Conservation (phyloP, 2,888 invertebrate genomes). For the Epicampocera succincta region DNA sequence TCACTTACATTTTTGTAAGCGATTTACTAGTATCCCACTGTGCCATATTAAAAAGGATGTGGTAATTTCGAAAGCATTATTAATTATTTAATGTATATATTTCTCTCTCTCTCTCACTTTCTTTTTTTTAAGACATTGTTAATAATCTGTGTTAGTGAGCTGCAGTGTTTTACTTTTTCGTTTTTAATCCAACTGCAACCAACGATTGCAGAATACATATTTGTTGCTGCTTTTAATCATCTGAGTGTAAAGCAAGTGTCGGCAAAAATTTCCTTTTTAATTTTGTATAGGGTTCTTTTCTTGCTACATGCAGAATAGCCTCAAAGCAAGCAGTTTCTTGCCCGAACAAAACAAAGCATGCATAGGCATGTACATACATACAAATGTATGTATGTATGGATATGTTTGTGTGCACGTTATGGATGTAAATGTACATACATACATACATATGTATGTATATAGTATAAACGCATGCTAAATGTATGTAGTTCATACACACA, state of each 20-base stretch:
- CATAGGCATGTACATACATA: no score
- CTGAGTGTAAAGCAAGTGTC: slow-evolving; percentile 31
- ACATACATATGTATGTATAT: no score
- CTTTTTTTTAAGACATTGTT: slow-evolving; percentile 8
- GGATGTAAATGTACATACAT: no score
- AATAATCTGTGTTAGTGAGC: slow-evolving; percentile 25
- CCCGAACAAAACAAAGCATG: no score
- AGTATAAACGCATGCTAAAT: no score
- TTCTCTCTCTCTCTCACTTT: background rate
- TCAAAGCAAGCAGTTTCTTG: no score
- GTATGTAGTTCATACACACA: no score
- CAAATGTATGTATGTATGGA: no score
- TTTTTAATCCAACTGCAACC: slow-evolving; percentile 33
- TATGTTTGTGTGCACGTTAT: no score
- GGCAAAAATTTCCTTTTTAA: slow-evolving; percentile 8
- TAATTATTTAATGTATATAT: slow-evolving; percentile 21
- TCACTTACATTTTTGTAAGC: no score
- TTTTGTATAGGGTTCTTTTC: background rate
- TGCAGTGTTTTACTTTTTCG: slow-evolving; percentile 1
- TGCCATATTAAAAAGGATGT: slow-evolving; percentile 9
- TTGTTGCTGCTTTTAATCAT: slow-evolving; percentile 20
- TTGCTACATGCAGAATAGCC: no score
- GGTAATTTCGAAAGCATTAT: slow-evolving; percentile 19
- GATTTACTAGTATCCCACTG: background rate
- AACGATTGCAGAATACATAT: slow-evolving; percentile 17